A percentile compares a stretch with the other conserved stretches of the same genome.
phyloP scores from a whole-genome alignment of 2,113 vertebrate species.

The Perca schrenkii region DNA sequence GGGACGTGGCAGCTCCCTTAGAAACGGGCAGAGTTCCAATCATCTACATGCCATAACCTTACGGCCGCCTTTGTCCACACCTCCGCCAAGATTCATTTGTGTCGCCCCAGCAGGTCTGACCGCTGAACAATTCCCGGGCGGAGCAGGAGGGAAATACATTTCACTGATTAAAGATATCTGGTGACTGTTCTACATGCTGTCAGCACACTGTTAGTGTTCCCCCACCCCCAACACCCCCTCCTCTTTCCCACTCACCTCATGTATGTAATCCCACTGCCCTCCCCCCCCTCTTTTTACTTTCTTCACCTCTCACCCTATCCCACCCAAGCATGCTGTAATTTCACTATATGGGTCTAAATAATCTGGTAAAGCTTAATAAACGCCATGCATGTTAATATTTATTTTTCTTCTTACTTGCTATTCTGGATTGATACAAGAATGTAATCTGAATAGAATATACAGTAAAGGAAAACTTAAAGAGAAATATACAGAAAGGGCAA shows the following conservation, averaged over 20 bases:
- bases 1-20: slow-evolving; percentile 86
- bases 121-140: slow-evolving; percentile 79
- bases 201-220: slow-evolving; percentile 76
- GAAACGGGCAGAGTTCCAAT: slow-evolving; percentile 81
- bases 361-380: slow-evolving; percentile 15
- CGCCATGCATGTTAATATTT: background rate
- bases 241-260: slow-evolving; percentile 42
- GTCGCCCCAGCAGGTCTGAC: slow-evolving; percentile 83
- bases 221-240: slow-evolving; percentile 46
- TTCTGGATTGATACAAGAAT: background rate
- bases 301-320: slow-evolving; percentile 24
- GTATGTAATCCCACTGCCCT: slow-evolving; percentile 24
- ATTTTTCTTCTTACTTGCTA: background rate
- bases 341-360: background rate
- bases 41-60: slow-evolving; percentile 87
- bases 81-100: slow-evolving; percentile 85
- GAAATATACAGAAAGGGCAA: background rate
- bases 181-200: slow-evolving; percentile 82
- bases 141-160: slow-evolving; percentile 81
- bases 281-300: slow-evolving; percentile 18
- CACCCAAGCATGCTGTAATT: slow-evolving; percentile 3
- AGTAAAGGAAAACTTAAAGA: background rate
- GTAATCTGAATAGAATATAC: background rate
- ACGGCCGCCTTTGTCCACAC: slow-evolving; percentile 85
- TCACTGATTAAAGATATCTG: slow-evolving; percentile 87